These are phyloP conservation scores for Spinibarbus caldwelli DNA, from an alignment of 2,797 vertebrate genomes.

Conservation along the genomic window DNA sequence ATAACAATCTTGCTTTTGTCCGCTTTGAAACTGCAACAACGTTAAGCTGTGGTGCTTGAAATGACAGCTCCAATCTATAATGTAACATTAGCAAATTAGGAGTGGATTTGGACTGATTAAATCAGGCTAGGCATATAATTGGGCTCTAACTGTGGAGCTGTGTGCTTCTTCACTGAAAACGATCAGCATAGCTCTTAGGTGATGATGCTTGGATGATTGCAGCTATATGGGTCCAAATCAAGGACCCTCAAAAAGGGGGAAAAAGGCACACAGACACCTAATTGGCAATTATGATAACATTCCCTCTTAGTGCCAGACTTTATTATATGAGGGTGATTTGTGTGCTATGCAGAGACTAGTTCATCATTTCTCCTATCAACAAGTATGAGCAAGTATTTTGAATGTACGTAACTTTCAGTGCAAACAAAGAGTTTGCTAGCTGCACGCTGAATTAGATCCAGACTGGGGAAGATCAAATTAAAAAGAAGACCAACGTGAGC, in stretches of 20 bases:
- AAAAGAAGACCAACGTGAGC: too few species aligned
- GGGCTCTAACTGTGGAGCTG: constrained; percentile 12
- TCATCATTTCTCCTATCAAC: not conserved
- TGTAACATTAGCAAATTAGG: constrained; percentile 1
- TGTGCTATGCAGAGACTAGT: not conserved
- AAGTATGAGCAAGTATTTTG: not conserved
- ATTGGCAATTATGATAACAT: too few species aligned
- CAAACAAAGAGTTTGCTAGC: not conserved
- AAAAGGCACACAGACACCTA: too few species aligned
- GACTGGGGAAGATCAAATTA: too few species aligned
- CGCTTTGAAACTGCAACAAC: not conserved
- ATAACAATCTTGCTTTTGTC: constrained; percentile 1
- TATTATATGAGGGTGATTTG: not conserved
- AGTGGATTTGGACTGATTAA: too few species aligned
- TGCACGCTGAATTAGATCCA: too few species aligned
- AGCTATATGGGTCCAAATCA: too few species aligned
- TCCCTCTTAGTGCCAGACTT: not conserved
- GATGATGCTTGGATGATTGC: too few species aligned
- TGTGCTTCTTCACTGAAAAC: constrained; percentile 5
- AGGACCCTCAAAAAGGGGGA: too few species aligned
- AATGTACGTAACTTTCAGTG: not conserved
- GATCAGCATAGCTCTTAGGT: not conserved
- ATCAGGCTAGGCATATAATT: too few species aligned
- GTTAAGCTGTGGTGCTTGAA: not conserved
- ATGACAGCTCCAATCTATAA: not conserved